These are phyloP conservation scores for Protomyctophum bolini DNA, from an alignment of 2,113 vertebrate species.

Conservation along the genomic window DNA sequence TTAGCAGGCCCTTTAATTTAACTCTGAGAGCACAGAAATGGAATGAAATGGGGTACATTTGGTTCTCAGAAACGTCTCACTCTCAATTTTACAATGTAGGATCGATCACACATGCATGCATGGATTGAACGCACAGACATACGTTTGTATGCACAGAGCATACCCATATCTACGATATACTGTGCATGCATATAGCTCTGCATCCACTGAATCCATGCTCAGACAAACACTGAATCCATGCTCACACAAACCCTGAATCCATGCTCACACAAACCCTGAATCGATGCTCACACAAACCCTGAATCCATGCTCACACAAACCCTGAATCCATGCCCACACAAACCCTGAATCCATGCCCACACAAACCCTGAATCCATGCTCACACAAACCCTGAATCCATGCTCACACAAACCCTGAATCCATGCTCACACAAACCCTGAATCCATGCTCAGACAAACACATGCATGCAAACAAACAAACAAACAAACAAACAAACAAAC, in stretches of 20 bases:
- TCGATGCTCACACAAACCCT: too few species aligned
- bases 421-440: neutral
- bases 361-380: neutral
- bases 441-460: neutral
- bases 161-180: neutral
- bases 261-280: neutral
- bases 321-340: too few species aligned
- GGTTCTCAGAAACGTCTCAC: too few species aligned
- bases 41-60: too few species aligned
- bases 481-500: neutral
- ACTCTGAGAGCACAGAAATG: too few species aligned
- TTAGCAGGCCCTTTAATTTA: too few species aligned
- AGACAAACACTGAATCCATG: too few species aligned
- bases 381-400: neutral
- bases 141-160: too few species aligned
- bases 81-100: too few species aligned
- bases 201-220: neutral
- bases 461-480: neutral
- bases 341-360: neutral
- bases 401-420: neutral
- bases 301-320: neutral
- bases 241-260: too few species aligned
- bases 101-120: too few species aligned
- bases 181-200: too few species aligned
- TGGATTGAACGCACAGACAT: neutral